Evolutionary conservation across 2,888 invertebrate species (phyloP).

Genomic region (Oscheius sp.): DNA sequence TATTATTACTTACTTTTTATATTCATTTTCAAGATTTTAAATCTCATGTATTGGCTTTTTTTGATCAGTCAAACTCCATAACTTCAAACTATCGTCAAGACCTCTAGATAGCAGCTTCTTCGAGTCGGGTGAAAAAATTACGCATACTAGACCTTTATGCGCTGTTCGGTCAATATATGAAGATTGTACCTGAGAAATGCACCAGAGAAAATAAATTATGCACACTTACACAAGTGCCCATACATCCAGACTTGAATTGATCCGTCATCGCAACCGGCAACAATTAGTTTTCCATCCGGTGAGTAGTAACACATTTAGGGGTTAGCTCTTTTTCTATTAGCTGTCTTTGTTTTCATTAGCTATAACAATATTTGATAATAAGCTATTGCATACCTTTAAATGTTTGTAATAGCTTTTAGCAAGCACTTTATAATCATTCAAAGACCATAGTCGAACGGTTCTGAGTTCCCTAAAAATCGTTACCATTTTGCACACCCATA

Average conservation of each 20-base stretch:
- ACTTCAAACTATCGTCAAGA: conserved; percentile 86
- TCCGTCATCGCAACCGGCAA: conserved; percentile 91
- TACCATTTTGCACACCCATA: too few species aligned
- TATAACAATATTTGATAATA: conserved; percentile 8
- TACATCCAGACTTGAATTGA: conserved; percentile 97
- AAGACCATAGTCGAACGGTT: conserved; percentile 89
- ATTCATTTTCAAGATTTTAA: conserved; percentile 81
- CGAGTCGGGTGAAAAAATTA: conserved; percentile 85
- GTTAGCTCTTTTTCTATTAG: conserved; percentile 62
- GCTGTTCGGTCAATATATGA: conserved; percentile 80
- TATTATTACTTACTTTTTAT: conserved; percentile 74
- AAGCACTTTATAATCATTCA: conserved; percentile 77
- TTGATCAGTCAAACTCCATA: conserved; percentile 83
- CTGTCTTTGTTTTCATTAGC: conserved; percentile 65
- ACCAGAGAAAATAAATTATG: too few species aligned
- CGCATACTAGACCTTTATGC: conserved; percentile 74
- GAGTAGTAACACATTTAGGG: conserved; percentile 65
- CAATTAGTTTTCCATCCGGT: conserved; percentile 78
- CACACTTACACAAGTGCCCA: conserved; percentile 80
- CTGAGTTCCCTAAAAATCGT: too few species aligned
- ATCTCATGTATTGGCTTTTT: conserved; percentile 82
- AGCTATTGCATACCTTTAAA: conserved; percentile 37
- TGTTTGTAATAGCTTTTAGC: conserved; percentile 68
- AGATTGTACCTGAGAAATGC: conserved; percentile 78
- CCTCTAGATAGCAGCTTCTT: conserved; percentile 47